Evolutionary conservation across 2,888 invertebrate species (phyloP).

Genomic region (Acleris cristana): DNA sequence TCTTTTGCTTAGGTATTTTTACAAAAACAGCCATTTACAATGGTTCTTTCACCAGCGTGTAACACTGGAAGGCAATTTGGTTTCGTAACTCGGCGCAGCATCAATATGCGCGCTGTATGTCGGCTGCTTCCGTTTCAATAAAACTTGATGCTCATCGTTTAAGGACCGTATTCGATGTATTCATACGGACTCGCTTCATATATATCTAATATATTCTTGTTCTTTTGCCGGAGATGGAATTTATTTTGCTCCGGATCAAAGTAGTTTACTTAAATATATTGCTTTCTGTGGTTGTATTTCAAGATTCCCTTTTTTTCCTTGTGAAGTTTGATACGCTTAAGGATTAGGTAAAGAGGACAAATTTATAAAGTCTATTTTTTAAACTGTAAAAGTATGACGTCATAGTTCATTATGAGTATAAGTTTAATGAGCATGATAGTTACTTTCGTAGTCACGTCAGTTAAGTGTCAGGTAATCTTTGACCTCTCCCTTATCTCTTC

Average conservation of each 20-base stretch:
- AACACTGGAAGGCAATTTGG: constrained; percentile 60
- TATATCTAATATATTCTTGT: constrained; percentile 5
- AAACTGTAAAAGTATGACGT: too few species aligned
- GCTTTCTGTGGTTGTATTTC: too few species aligned
- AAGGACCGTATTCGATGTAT: constrained; percentile 14
- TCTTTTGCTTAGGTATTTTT: neutral
- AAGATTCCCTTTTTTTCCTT: too few species aligned
- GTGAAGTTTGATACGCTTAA: too few species aligned
- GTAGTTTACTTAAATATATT: too few species aligned
- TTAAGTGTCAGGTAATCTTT: constrained; percentile 15
- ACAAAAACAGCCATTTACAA: constrained; percentile 3
- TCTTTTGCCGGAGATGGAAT: neutral
- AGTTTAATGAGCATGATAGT: neutral
- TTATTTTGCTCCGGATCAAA: too few species aligned
- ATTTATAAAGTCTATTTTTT: too few species aligned
- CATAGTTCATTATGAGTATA: neutral
- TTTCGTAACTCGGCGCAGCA: constrained; percentile 54
- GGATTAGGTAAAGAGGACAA: too few species aligned
- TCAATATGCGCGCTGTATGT: constrained; percentile 10
- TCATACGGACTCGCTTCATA: constrained; percentile 8
- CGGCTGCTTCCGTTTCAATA: constrained; percentile 25
- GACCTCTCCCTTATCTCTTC: constrained; percentile 34
- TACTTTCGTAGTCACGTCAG: neutral
- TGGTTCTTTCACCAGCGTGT: constrained; percentile 51
- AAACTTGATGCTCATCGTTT: constrained; percentile 25